Conservation (phyloP, 2,113 vertebrate genomes). For the Cathartes aura region DNA sequence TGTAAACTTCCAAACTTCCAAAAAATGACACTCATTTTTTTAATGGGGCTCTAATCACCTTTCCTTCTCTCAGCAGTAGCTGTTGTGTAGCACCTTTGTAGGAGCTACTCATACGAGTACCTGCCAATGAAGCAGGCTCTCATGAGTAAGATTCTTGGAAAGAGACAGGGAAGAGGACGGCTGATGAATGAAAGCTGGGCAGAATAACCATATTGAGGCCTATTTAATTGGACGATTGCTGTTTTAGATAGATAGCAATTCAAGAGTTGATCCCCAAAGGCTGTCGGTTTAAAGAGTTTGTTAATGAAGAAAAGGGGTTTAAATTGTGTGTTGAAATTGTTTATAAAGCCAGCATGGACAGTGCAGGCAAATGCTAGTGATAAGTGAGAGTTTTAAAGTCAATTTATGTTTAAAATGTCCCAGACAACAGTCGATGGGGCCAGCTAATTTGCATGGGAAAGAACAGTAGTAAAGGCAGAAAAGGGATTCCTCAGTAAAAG, state of each 20-base stretch:
- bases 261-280: neutral
- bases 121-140: neutral
- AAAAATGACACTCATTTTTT: neutral
- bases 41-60: neutral
- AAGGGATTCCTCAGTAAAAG: neutral
- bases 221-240: neutral
- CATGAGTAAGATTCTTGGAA: neutral
- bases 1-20: neutral
- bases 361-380: neutral
- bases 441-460: neutral
- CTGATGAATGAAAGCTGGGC: neutral
- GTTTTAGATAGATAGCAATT: neutral
- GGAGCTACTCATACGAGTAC: neutral
- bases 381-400: neutral
- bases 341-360: neutral
- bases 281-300: neutral
- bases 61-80: neutral
- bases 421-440: neutral
- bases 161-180: neutral
- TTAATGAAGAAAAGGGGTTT: neutral
- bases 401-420: neutral
- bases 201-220: neutral
- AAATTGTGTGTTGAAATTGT: neutral
- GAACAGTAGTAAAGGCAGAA: neutral
- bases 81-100: neutral